A percentile compares a stretch with the other conserved stretches of the same genome.
Evolutionary conservation across 2,888 invertebrate genomes (phyloP).

Genomic region (Drosophila eohydei): DNA sequence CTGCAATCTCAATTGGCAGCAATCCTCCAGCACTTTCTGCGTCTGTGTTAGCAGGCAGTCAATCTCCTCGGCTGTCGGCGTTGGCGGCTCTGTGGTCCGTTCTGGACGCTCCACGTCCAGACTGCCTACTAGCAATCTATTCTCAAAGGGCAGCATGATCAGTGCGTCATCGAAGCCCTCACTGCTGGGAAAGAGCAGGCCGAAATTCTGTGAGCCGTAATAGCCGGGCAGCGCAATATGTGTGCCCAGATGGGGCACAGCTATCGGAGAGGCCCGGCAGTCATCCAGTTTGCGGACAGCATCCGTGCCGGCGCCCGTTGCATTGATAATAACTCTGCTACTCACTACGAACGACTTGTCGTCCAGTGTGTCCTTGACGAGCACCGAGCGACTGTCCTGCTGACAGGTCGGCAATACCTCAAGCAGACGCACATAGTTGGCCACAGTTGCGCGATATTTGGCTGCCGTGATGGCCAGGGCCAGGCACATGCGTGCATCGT

Average conservation of each 20-base stretch:
- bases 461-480: constrained; percentile 97
- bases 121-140: constrained; percentile 95
- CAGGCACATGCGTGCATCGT: constrained; percentile 99
- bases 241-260: constrained; percentile 82
- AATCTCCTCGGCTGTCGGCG: constrained; percentile 97
- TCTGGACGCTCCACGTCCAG: constrained; percentile 95
- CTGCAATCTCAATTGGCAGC: constrained; percentile 97
- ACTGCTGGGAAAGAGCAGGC: constrained; percentile 97
- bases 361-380: constrained; percentile 91
- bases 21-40: constrained; percentile 96
- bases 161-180: constrained; percentile 97
- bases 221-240: constrained; percentile 91
- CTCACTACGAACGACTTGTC: constrained; percentile 91
- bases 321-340: constrained; percentile 98
- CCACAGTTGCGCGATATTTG: constrained; percentile 96
- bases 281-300: constrained; percentile 96
- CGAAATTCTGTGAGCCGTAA: constrained; percentile 98
- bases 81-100: constrained; percentile 92
- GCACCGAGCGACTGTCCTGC: constrained; percentile 85
- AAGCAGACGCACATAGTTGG: constrained; percentile 94
- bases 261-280: constrained; percentile 93
- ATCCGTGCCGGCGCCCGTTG: constrained; percentile 98
- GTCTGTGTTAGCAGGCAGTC: constrained; percentile 98
- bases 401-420: constrained; percentile 87
- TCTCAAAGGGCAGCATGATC: constrained; percentile 99